Evolutionary conservation across 1,140 invertebrate species (phyloP), one percentile per base, ranked within the genome.

Genomic region (Micrasema minimum): DNA sequence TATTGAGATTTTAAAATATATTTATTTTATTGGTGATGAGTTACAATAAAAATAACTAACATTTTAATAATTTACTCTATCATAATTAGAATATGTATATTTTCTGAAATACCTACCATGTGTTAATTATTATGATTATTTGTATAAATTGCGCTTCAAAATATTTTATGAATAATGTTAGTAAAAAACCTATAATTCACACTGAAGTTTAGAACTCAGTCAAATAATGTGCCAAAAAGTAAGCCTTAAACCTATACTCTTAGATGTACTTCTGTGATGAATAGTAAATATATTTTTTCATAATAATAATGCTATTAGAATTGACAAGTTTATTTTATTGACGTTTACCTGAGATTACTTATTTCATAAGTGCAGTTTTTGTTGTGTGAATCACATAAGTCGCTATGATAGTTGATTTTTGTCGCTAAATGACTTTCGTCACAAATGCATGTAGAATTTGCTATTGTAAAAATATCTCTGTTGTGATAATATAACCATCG

Each of bases 271-370:
- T 72, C 66, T 69, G 66, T 69, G 71, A 72, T 69, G 61, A 48
- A 69, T 72, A 65, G 53, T 69, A 72, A 43, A 66, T 72, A 72
- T 72, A 72, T 72, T 69, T 72, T 69, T 72, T 72, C 71, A 66
- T 46, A 53, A 62, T 46, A 53, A 62, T 45, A 69, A 69, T 69
- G 66, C 61, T 72, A 69, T 69, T 69, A 64, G 59, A 48, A 38
- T 62, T 64, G 57, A 53, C 64, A 46, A 61, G 16, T 62, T 69
- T 69, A 48, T 66, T 66, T 71, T 66, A 68, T 68, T 68, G 22
- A 26, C 18, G 14, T 16, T 22, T 64, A 45, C 22, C 45, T 46
- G 55, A 69, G 66, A 59, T 69, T 69, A 51, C 31, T 66, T 35
- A 46, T 64, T 48, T 45, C 45, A 45, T 57, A 62, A 62, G 57